Conservation (phyloP, 2,888 invertebrate genomes). For the Diaperis boleti region DNA sequence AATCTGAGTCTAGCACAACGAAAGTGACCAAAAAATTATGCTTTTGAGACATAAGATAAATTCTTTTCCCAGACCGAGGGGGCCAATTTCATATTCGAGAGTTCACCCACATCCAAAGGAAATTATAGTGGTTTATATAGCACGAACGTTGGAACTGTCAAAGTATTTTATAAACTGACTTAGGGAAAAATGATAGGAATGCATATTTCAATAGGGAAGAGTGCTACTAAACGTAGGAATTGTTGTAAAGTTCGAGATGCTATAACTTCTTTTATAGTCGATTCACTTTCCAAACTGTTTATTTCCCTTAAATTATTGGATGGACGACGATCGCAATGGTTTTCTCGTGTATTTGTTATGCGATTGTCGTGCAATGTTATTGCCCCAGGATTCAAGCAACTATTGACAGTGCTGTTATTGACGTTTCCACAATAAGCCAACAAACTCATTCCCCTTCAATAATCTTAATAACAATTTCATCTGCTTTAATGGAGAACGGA, state of each 20-base stretch:
- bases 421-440: conserved; percentile 17
- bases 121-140: conserved; percentile 36
- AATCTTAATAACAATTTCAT: conserved; percentile 24
- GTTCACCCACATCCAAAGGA: conserved; percentile 32
- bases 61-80: no score
- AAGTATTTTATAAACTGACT: conserved; percentile 38
- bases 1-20: no score
- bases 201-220: conserved; percentile 36
- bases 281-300: conserved; percentile 34
- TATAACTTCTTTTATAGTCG: conserved; percentile 33
- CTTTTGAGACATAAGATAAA: no score
- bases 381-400: conserved; percentile 8
- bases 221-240: conserved; percentile 37
- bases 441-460: neutral
- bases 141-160: conserved; percentile 36
- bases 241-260: conserved; percentile 31
- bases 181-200: conserved; percentile 30
- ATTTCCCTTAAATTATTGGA: conserved; percentile 39
- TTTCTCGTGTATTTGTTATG: conserved; percentile 19
- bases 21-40: no score
- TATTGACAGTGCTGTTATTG: conserved; percentile 13
- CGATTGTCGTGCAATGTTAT: conserved; percentile 26
- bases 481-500: conserved; percentile 21
- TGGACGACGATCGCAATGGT: conserved; percentile 19
- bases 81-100: conserved; percentile 35